Percentiles rank a stretch among this genome's conserved stretches.
These are phyloP conservation scores for Leucoraja erinaceus DNA, from an alignment of 2,113 vertebrate genomes.

Conservation along the genomic window DNA sequence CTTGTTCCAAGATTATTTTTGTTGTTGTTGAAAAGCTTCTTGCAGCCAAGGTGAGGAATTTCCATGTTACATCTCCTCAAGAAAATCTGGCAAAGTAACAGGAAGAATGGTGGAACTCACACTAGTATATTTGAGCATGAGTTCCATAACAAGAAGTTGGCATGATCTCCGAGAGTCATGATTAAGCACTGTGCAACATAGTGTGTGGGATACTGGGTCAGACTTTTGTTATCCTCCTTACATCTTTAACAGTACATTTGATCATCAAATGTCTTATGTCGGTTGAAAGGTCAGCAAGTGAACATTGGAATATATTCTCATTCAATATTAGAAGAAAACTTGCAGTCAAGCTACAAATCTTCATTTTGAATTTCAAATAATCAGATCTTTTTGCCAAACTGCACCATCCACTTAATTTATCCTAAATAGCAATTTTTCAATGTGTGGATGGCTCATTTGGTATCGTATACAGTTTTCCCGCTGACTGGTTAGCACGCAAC, in stretches of 20 bases:
- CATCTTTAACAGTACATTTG: slow-evolving; percentile 18
- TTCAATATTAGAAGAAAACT: neutral
- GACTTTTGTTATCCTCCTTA: neutral
- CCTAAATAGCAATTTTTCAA: too few relatives aligned
- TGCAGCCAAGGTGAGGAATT: neutral
- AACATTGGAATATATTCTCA: neutral
- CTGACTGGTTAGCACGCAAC: too few relatives aligned
- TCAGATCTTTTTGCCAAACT: slow-evolving; percentile 9
- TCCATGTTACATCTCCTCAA: neutral
- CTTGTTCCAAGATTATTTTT: neutral
- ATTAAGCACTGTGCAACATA: neutral
- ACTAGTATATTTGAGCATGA: neutral
- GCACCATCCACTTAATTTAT: neutral
- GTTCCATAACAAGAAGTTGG: neutral
- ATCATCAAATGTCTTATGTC: slow-evolving; percentile 7
- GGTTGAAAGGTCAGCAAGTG: neutral
- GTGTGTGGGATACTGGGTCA: neutral
- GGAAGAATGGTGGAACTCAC: neutral
- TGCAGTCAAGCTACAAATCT: neutral
- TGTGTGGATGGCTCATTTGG: too few relatives aligned
- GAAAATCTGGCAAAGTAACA: neutral
- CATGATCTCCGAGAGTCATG: neutral
- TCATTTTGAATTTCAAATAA: neutral
- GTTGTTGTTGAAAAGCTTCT: neutral
- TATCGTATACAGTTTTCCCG: too few relatives aligned